Evolutionary conservation across 2,797 vertebrate genomes (phyloP).

Genomic region (Cryptoprocta ferox): DNA sequence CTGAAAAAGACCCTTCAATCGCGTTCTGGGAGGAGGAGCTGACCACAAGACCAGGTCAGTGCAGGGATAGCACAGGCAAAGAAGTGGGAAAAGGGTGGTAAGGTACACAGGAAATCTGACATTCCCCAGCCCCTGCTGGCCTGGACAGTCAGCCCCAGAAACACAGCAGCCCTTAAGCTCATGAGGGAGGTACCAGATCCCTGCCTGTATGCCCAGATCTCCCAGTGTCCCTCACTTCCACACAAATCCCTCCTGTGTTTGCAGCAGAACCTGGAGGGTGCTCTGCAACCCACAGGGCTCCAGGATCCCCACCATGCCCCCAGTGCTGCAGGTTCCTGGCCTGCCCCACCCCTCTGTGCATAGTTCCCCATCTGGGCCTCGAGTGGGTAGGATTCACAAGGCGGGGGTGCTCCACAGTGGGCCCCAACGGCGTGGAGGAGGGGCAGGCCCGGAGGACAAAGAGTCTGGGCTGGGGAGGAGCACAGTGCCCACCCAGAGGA

Average conservation of each 20-base stretch:
- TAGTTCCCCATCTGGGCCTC: neutral
- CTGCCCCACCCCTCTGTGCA: neutral
- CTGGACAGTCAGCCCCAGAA: neutral
- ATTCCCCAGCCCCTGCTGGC: neutral
- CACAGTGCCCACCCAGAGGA: neutral
- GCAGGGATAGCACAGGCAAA: neutral
- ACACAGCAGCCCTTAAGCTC: neutral
- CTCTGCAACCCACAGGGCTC: neutral
- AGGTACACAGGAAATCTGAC: fast-evolving
- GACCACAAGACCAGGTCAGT: fast-evolving
- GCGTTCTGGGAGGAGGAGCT: neutral
- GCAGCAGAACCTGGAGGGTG: neutral
- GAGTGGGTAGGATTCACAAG: conserved; percentile 21
- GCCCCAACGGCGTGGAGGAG: neutral
- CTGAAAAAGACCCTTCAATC: neutral
- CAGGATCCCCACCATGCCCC: neutral
- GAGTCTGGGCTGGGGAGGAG: conserved; percentile 29
- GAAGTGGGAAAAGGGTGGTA: neutral
- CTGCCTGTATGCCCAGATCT: neutral
- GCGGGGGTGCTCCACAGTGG: neutral
- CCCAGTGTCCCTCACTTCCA: neutral
- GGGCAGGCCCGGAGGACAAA: conserved; percentile 52
- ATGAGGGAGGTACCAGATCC: neutral
- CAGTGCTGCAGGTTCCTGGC: neutral
- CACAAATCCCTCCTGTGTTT: neutral